Evolutionary conservation across 2,888 invertebrate species (phyloP).

Genomic region (Agrochola lota): DNA sequence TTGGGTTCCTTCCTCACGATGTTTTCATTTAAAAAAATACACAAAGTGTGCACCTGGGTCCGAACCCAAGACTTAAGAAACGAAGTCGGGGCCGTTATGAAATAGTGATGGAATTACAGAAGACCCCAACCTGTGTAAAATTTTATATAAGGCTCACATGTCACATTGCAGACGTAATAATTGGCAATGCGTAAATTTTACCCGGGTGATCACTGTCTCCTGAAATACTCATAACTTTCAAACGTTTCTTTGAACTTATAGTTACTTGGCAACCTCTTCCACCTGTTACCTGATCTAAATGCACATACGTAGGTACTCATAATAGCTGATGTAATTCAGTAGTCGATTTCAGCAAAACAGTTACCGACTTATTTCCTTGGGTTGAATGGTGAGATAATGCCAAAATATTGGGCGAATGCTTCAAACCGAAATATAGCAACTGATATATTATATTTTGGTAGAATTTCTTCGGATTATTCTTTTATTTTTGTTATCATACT

Average conservation of each 20-base stretch:
- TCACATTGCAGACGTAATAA: not conserved
- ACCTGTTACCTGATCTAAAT: constrained; percentile 6
- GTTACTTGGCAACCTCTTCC: constrained; percentile 32
- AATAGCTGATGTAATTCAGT: too few relatives aligned
- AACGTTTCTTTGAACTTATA: constrained; percentile 18
- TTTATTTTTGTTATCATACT: not conserved
- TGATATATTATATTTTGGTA: not conserved
- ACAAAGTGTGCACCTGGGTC: not conserved
- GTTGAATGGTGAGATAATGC: too few relatives aligned
- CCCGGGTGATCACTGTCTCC: not conserved
- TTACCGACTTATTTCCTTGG: not conserved
- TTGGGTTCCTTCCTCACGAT: not conserved
- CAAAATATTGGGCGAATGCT: not conserved
- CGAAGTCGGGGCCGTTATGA: not conserved
- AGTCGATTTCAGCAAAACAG: not conserved
- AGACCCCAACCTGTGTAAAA: not conserved
- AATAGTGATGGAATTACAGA: not conserved
- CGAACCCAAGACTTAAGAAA: not conserved
- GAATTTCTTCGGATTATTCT: not conserved
- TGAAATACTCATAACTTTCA: constrained; percentile 1
- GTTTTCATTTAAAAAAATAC: not conserved
- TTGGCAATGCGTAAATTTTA: constrained; percentile 7
- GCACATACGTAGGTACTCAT: too few relatives aligned
- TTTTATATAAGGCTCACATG: not conserved
- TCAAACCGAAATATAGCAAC: not conserved